A percentile compares a stretch with the other conserved stretches of the same genome.
phyloP scores from a whole-genome alignment of 2,797 vertebrate genomes.

The Peromyscus melanophrys region DNA sequence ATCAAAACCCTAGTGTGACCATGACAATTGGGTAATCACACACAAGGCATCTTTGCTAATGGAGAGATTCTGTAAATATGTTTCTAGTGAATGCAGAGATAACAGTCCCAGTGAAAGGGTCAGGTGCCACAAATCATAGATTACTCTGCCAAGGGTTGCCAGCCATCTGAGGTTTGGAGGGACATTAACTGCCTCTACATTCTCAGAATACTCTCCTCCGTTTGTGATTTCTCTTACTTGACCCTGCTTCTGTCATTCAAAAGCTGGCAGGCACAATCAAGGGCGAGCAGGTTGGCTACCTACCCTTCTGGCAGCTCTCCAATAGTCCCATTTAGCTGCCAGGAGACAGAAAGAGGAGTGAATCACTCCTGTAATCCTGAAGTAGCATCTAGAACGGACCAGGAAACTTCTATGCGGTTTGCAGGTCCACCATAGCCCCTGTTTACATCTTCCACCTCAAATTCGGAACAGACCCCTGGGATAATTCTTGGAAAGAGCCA shows the following conservation, averaged over 20 bases:
- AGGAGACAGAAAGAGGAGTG: slow-evolving; percentile 77
- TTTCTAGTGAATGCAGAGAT: slow-evolving; percentile 84
- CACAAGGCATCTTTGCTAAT: slow-evolving; percentile 84
- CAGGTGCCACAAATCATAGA: slow-evolving; percentile 84
- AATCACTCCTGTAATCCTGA: slow-evolving; percentile 64
- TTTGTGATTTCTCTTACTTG: slow-evolving; percentile 83
- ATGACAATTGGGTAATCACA: slow-evolving; percentile 84
- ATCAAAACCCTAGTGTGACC: slow-evolving; percentile 80
- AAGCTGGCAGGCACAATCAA: slow-evolving; percentile 83
- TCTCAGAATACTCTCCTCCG: slow-evolving; percentile 77
- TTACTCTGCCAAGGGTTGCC: slow-evolving; percentile 83
- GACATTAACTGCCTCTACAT: slow-evolving; percentile 83
- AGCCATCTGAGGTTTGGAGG: slow-evolving; percentile 81
- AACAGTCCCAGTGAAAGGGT: slow-evolving; percentile 81
- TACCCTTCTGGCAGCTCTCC: slow-evolving; percentile 83
- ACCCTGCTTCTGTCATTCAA: slow-evolving; percentile 85
- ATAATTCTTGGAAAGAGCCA: not conserved
- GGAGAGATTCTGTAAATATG: slow-evolving; percentile 86
- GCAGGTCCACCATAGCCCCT: not conserved
- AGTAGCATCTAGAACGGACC: slow-evolving; percentile 70
- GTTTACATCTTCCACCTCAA: not conserved
- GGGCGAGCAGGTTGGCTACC: slow-evolving; percentile 85
- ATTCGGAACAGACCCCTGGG: not conserved
- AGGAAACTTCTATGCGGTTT: slow-evolving; percentile 64
- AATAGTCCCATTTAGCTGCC: slow-evolving; percentile 85